Conservation (phyloP, 2,113 vertebrate species). For the Toxotes jaculatrix region DNA sequence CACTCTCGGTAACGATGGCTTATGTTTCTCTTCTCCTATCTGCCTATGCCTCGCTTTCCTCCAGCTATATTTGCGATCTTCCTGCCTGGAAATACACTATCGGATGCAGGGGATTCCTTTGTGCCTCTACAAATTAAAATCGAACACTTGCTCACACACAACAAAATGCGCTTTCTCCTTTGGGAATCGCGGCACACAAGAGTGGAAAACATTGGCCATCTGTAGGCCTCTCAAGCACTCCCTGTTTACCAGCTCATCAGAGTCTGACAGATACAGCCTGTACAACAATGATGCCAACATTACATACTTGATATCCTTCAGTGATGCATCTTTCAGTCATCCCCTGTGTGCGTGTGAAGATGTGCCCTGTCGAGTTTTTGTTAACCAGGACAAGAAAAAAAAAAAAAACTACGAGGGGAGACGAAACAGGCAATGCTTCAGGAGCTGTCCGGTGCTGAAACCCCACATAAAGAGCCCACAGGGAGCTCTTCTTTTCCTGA, state of each 20-base stretch:
- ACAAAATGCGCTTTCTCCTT: conserved; percentile 23
- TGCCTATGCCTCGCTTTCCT: conserved; percentile 6
- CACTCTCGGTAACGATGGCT: conserved; percentile 35
- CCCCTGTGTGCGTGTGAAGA: conserved; percentile 9
- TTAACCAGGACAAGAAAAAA: conserved; percentile 14
- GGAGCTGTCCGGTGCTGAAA: conserved; percentile 79
- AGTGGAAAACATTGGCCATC: conserved; percentile 67
- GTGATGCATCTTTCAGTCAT: conserved; percentile 23
- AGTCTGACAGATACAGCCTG: conserved; percentile 61
- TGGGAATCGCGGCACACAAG: conserved; percentile 31
- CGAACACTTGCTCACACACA: conserved; percentile 18
- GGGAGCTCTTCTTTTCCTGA: conserved; percentile 50
- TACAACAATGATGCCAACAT: conserved; percentile 39
- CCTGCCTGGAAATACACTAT: neutral
- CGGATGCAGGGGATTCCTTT: conserved; percentile 7
- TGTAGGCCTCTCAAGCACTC: conserved; percentile 60
- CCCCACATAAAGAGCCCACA: conserved; percentile 32
- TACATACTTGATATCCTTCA: conserved; percentile 33
- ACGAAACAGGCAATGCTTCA: conserved; percentile 4
- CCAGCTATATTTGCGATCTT: neutral
- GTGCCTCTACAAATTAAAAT: conserved; percentile 48
- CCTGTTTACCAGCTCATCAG: conserved; percentile 66
- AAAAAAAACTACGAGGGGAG: neutral
- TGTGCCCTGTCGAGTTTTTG: conserved; percentile 25
- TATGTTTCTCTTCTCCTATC: conserved; percentile 12